A percentile compares a stretch with the other conserved stretches of the same genome.
Evolutionary conservation across 1,140 invertebrate genomes (phyloP).

Genomic region (Lasioglossum baleicum): DNA sequence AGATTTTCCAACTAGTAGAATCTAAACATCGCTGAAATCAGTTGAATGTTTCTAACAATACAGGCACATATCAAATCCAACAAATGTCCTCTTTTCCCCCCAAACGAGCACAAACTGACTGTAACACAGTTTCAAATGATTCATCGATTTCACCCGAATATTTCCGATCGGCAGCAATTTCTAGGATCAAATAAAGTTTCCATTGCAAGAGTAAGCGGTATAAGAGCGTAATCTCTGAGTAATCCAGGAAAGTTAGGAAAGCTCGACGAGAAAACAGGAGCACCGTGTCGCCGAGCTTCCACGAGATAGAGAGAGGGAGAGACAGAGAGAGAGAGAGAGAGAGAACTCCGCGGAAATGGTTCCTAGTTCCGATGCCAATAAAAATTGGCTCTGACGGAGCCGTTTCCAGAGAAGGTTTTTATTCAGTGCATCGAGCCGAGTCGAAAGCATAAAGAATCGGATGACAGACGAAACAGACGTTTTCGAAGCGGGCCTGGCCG

Average conservation of each 20-base stretch:
- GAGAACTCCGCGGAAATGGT: background rate
- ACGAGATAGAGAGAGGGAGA: background rate
- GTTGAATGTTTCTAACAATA: too few relatives aligned
- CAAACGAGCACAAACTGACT: too few relatives aligned
- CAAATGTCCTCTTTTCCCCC: too few relatives aligned
- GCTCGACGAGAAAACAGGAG: background rate
- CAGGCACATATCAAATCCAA: too few relatives aligned
- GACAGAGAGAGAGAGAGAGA: background rate
- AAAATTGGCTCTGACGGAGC: constrained; percentile 12
- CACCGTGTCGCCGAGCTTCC: background rate
- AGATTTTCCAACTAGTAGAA: too few relatives aligned
- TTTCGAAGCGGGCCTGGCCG: background rate
- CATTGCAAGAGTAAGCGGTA: too few relatives aligned
- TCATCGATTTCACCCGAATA: too few relatives aligned
- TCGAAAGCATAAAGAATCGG: background rate
- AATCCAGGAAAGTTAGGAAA: background rate
- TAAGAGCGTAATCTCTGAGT: background rate
- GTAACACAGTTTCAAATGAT: too few relatives aligned
- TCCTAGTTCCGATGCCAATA: constrained; percentile 3
- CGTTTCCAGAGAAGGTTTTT: background rate
- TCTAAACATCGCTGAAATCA: too few relatives aligned
- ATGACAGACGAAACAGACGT: constrained; percentile 7
- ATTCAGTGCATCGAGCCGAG: background rate
- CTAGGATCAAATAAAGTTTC: too few relatives aligned
- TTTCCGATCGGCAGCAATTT: too few relatives aligned